phyloP scores from a whole-genome alignment of 2,113 vertebrate species.

The Vulpes lagopus region DNA sequence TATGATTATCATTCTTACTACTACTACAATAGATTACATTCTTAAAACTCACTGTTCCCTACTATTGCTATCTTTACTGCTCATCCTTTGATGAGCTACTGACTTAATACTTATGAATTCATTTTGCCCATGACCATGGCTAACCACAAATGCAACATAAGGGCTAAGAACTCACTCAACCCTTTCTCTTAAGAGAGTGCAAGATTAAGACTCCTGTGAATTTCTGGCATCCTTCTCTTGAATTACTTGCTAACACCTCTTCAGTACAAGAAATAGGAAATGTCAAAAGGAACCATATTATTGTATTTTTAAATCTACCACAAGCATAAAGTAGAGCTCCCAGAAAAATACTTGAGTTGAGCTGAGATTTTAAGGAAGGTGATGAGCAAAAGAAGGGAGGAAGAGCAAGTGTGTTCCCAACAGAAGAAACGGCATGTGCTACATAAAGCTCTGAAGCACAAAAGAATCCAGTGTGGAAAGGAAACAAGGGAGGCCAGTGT shows the following conservation, averaged over 20 bases:
- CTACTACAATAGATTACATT: not conserved
- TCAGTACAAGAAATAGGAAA: not conserved
- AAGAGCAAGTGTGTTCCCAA: not conserved
- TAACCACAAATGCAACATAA: conserved; percentile 11
- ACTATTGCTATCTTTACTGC: conserved; percentile 5
- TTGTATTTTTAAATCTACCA: conserved; percentile 33
- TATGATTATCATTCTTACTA: conserved; percentile 11
- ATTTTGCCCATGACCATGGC: not conserved
- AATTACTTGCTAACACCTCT: conserved; percentile 9
- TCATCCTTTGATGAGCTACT: conserved; percentile 1
- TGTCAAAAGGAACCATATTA: not conserved
- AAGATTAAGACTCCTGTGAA: conserved; percentile 11
- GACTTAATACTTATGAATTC: not conserved
- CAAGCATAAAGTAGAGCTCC: not conserved
- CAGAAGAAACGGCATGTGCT: not conserved
- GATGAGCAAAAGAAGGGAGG: not conserved
- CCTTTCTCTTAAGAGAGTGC: not conserved
- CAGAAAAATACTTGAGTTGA: conserved; percentile 25
- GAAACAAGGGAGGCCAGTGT: not conserved
- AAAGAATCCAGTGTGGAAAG: conserved; percentile 22
- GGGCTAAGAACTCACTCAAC: conserved; percentile 20
- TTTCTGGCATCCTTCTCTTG: conserved; percentile 40
- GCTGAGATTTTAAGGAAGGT: conserved; percentile 20
- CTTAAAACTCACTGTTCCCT: not conserved
- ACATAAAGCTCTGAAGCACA: not conserved